These are phyloP conservation scores for Athalia rosae DNA, from an alignment of 2,888 invertebrate genomes.

Conservation along the genomic window DNA sequence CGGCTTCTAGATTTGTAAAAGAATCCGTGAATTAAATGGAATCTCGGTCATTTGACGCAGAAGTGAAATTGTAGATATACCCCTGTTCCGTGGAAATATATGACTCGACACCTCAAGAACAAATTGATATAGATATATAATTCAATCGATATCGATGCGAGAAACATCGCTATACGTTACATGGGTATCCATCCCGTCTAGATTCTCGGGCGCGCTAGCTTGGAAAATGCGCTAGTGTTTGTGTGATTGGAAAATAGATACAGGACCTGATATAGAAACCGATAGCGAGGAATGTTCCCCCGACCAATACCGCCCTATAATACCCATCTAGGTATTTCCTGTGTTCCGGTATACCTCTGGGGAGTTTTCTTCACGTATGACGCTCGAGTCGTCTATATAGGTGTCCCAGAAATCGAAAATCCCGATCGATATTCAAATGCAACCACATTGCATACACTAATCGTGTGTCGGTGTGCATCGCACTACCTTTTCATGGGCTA, in stretches of 20 bases:
- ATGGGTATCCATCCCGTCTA: neutral
- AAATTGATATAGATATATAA: no score
- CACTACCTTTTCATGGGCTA: conserved; percentile 12
- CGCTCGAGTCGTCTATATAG: neutral
- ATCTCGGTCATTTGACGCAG: no score
- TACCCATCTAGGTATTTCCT: no score
- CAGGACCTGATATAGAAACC: conserved; percentile 11
- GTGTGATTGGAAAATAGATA: conserved; percentile 40
- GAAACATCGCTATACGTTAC: neutral
- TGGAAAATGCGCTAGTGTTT: neutral
- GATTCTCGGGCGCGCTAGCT: neutral
- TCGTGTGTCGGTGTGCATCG: no score
- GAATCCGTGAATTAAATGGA: no score
- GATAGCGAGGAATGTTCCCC: conserved; percentile 10
- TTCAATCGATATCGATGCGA: no score
- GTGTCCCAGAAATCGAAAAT: neutral
- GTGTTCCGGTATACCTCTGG: conserved; percentile 3
- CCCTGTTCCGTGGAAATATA: no score
- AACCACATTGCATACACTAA: neutral
- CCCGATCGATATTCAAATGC: neutral
- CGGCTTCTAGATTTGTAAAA: neutral
- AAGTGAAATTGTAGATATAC: no score
- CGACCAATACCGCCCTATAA: neutral
- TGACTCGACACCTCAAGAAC: no score
- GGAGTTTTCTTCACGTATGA: neutral